Evolutionary conservation across 2,888 invertebrate species (phyloP).

Genomic region (Euzophera pinguis): DNA sequence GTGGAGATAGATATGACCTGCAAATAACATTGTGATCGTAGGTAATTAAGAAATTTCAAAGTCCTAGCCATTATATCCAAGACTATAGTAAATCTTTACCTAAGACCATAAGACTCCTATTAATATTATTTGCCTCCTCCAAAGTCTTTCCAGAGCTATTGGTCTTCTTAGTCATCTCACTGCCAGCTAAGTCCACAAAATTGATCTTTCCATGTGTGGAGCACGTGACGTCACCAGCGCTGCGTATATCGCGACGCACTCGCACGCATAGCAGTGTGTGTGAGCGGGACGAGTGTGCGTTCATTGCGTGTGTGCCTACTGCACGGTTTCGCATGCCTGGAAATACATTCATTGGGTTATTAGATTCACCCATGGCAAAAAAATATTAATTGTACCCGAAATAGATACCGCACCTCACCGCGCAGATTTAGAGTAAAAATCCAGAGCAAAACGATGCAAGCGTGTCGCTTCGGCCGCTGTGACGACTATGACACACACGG

Average conservation of each 20-base stretch:
- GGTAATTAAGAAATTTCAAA: too few relatives aligned
- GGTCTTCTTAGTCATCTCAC: conserved; percentile 96
- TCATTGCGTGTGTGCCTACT: conserved; percentile 95
- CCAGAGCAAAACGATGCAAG: too few relatives aligned
- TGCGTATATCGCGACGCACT: conserved; percentile 91
- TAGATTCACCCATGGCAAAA: too few relatives aligned
- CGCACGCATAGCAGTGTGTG: conserved; percentile 95
- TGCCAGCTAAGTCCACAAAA: conserved; percentile 97
- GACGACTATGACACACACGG: too few relatives aligned
- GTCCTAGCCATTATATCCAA: too few relatives aligned
- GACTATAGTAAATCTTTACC: conserved; percentile 82
- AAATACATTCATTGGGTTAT: too few relatives aligned
- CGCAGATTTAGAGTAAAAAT: too few relatives aligned
- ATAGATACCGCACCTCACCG: too few relatives aligned
- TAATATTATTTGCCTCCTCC: conserved; percentile 97
- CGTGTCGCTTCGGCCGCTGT: too few relatives aligned
- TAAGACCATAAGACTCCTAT: conserved; percentile 95
- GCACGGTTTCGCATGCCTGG: conserved; percentile 93
- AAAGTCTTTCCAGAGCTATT: conserved; percentile 92
- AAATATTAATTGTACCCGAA: too few relatives aligned
- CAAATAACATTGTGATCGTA: too few relatives aligned
- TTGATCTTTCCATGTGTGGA: conserved; percentile 96
- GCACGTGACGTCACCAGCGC: conserved; percentile 90
- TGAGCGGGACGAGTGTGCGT: conserved; percentile 94
- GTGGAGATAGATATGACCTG: too few relatives aligned